phyloP scores from a whole-genome alignment of 2,113 vertebrate genomes.

The Thermophis baileyi region DNA sequence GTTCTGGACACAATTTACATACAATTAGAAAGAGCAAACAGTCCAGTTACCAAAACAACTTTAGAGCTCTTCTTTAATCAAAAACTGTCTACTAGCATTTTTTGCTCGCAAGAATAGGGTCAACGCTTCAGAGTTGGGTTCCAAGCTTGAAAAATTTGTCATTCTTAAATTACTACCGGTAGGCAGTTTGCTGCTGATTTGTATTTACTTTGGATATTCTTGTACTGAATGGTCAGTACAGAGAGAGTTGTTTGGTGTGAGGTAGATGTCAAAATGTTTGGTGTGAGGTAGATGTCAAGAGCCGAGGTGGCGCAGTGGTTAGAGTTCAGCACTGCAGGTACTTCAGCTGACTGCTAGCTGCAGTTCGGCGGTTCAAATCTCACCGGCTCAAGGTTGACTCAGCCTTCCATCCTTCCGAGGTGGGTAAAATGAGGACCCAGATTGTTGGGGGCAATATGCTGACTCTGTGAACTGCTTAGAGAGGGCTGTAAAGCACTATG shows the following conservation, averaged over 20 bases:
- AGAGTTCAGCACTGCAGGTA: too few species aligned
- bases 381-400: too few species aligned
- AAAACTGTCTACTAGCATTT: neutral
- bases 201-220: neutral
- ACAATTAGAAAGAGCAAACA: neutral
- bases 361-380: too few species aligned
- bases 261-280: neutral
- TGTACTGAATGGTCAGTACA: neutral
- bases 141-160: neutral
- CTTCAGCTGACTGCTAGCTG: too few species aligned
- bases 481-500: too few species aligned
- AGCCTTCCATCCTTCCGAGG: too few species aligned
- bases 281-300: too few species aligned
- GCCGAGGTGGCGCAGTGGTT: too few species aligned
- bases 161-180: neutral
- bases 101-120: neutral
- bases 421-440: too few species aligned
- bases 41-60: neutral
- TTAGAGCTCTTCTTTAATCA: fast-evolving
- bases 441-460: too few species aligned
- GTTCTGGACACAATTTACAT: neutral
- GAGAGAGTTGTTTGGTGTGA: neutral
- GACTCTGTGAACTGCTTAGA: too few species aligned
- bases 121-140: neutral
- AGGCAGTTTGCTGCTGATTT: neutral